These are phyloP conservation scores for Ceratosolen solmsi DNA, from an alignment of 1,140 invertebrate genomes.

Conservation along the genomic window DNA sequence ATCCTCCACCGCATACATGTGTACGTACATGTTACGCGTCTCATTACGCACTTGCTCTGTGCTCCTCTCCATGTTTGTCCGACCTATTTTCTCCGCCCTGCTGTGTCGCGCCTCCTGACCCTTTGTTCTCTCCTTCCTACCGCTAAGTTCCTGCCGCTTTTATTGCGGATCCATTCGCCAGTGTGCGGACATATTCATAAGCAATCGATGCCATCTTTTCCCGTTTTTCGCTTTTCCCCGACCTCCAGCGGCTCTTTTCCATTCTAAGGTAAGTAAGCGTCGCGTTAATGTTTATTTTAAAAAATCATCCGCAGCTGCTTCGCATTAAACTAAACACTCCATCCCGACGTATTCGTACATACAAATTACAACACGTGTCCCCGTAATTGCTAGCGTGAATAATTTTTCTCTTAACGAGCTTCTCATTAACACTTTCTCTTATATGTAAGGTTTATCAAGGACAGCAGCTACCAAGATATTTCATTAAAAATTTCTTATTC, in stretches of 20 bases:
- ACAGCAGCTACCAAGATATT: too few relatives aligned
- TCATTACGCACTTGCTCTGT: constrained; percentile 43
- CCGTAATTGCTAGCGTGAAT: background rate
- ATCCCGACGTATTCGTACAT: background rate
- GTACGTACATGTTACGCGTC: constrained; percentile 1
- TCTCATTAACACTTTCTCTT: background rate
- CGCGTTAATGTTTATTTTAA: background rate
- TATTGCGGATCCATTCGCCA: background rate
- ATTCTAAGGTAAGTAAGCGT: background rate
- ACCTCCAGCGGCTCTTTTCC: background rate
- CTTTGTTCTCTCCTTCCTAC: background rate
- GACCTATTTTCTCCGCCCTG: constrained; percentile 17
- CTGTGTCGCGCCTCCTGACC: background rate
- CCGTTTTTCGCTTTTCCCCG: background rate
- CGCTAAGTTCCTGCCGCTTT: constrained; percentile 5
- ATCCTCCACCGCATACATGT: background rate
- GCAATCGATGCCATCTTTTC: background rate
- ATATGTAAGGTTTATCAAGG: background rate
- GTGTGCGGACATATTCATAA: background rate
- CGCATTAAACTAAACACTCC: background rate
- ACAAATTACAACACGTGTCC: background rate
- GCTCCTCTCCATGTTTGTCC: background rate
- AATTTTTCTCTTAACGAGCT: background rate
- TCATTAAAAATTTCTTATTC: too few relatives aligned
- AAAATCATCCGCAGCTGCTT: background rate